Evolutionary conservation across 2,113 vertebrate genomes (phyloP), one percentile per base, ranked within the genome.

Genomic region (Lonchura striata): DNA sequence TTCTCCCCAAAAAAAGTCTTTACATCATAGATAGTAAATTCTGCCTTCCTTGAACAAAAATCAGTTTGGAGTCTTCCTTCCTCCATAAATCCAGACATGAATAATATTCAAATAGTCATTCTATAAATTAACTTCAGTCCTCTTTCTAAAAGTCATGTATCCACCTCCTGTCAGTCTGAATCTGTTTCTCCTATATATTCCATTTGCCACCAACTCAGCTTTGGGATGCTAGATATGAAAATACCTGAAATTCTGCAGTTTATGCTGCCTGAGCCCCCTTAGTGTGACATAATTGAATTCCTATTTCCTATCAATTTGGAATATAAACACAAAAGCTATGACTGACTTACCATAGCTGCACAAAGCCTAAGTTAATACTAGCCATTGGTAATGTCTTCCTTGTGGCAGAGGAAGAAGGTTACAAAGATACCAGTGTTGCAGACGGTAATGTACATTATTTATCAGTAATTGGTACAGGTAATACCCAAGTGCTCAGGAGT

Each of bases 1-100:
- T 5, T 2, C 2, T 3, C 4, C 33, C 11, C 5, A 0, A 4
- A 25, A 46, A 63, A 39, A 13, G 6, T 49, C 28, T 86, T 75
- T 66, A 14, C 21, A 17, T 71, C 30, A 20, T 35, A 6, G 33
- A 28, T 31, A 64, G 24, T 74, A 84, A 83, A 54, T 90, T 75
- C 56, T 94, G 28, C 41, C 31, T 87, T 75, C 12, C 13, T 28
- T 49, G 25, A 41, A n/a, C 13, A 44, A 81, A 81, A 92, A 84
- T 31, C 8, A 20, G 1, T 44, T 80, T 82, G 50, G 11, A 87
- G 5, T 5, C 19, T 27, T 7, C 6, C 4, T 30, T 1, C 9
- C 3, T 13, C 4, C 3, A 3, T 25, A 10, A 5, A 57, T 50
- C 65, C 39, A 75, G 42, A 57, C 15, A 24, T 44, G 9, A 68